Conservation (phyloP, 2,888 invertebrate species). For the Sphaeridia pumilis region DNA sequence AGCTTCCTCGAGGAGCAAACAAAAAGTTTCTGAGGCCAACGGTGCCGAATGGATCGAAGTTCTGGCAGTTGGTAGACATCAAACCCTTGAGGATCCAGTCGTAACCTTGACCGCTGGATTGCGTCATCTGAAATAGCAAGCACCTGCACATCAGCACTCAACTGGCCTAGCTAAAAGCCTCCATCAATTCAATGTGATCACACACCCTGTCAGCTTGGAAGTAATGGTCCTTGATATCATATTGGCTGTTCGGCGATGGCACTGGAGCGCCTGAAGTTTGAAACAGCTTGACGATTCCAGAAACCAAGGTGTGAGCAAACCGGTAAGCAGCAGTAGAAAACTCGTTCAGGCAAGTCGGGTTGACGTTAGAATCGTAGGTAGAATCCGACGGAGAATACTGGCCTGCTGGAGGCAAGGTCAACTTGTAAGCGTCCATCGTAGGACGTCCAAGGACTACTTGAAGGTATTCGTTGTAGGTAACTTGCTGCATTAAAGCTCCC, state of each 20-base stretch:
- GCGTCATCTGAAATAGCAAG: constrained; percentile 17
- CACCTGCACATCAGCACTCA: background rate
- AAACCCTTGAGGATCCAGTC: constrained; percentile 36
- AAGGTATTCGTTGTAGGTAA: constrained; percentile 34
- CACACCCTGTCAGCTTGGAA: constrained; percentile 21
- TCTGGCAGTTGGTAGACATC: constrained; percentile 36
- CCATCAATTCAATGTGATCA: background rate
- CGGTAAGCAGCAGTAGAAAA: constrained; percentile 36
- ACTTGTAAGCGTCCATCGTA: constrained; percentile 20
- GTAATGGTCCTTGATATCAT: constrained; percentile 24
- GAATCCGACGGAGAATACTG: constrained; percentile 18
- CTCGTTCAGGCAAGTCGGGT: constrained; percentile 30
- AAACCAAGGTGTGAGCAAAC: constrained; percentile 31
- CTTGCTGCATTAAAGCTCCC: constrained; percentile 27
- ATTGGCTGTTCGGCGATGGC: constrained; percentile 12
- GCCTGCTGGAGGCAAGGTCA: constrained; percentile 8
- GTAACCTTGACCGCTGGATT: constrained; percentile 29
- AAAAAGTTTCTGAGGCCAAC: constrained; percentile 36
- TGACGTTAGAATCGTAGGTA: constrained; percentile 20
- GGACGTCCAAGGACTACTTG: constrained; percentile 27
- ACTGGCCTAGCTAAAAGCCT: background rate
- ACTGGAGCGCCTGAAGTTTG: constrained; percentile 8
- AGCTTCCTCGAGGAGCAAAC: constrained; percentile 24
- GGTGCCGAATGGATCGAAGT: constrained; percentile 37
- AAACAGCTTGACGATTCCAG: constrained; percentile 20